Evolutionary conservation across 2,888 invertebrate species (phyloP), one percentile per base, ranked within the genome.

Genomic region (Mesopsocus fuscifrons): DNA sequence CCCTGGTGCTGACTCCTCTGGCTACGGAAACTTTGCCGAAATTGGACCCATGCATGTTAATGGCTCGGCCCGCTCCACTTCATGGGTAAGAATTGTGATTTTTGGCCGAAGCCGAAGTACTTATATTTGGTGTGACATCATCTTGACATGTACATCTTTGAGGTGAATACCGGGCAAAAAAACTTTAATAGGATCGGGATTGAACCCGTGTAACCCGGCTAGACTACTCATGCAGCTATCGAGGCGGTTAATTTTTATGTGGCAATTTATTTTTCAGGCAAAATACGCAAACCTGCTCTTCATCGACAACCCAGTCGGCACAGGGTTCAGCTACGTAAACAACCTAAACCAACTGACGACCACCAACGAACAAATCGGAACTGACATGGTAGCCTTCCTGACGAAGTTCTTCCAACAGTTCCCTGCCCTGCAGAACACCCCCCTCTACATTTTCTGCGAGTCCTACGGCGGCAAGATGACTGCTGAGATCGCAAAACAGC

Each of bases 401-500:
- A 68, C 68, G 53, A 68, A 66, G 4, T 83, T 91, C 59, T 74
- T 82, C 50, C 53, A 62, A 13, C 57, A 64, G 11, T 65, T 78
- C 54, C 72, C 81, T 0, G 71, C 77, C 52, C 88, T 88, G 54
- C 68, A 71, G 57, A 64, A 61, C 8, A 70, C 78, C 0, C 80
- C 85, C 1, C 64, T 85, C 26, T 89, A 88, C 56, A 82, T 91
- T 47, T 81, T 84, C 54, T 80, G 79, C 18, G 88, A 92, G 59
- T 88, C 88, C 0, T 91, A 91, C 58, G 91, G 91, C 15, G 91
- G 89, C 2, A 92, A 91, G 64, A 89, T 89, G 87, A 79, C 83
- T 0, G 74, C 80, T 1, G 84, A 84, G 53, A 87, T 89, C 58
- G 84, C 78, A 6, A 57, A 63, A 34, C 55, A 55, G 20, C 53